Evolutionary conservation across 1,140 invertebrate genomes (phyloP), one percentile per base, ranked within the genome.

Genomic region (Paracyclopina nana): DNA sequence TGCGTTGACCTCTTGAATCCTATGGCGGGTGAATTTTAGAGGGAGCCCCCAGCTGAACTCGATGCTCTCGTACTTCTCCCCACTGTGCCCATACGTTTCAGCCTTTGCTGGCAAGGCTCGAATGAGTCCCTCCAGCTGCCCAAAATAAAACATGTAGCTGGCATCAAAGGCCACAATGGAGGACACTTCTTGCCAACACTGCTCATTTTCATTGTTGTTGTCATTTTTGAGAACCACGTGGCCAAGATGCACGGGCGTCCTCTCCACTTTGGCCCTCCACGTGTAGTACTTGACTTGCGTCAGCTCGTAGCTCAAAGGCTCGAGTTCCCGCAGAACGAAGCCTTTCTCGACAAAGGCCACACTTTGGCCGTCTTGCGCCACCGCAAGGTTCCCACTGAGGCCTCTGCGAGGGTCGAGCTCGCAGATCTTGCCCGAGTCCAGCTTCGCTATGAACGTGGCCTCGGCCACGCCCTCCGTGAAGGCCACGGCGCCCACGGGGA

Each of bases 401-500:
- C 34, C 34, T 3, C 34, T 3, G 14, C 34, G 34, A 38, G 34
- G 34, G 34, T 38, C 34, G n/a, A 38, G 20, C n/a, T 38, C 34
- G 8, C 34, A n/a, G 20, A 38, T 16, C n/a, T 38, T 5, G n/a
- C n/a, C n/a, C 14, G 14, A n/a, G 14, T 38, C n/a, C n/a, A 16
- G 20, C 20, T 20, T n/a, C 14, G 34, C 34, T 20, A 38, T 20
- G 20, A 16, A 38, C 2, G 34, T 38, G 5, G 14, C 20, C n/a
- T 38, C 34, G n/a, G n/a, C n/a, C n/a, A n/a, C n/a, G n/a, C n/a
- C n/a, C 20, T 38, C 34, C 34, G 34, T 38, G 34, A 16, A 38
- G 34, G 34, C 34, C 34, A 38, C 34, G n/a, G 20, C 5, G 3
- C 34, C 34, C 14, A 38, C 20, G 3, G 34, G 34, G 20, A 38